Percentiles rank a stretch among this genome's conserved stretches.
phyloP scores from a whole-genome alignment of 2,888 invertebrate genomes.

The Prosopocoilus inquinatus region DNA sequence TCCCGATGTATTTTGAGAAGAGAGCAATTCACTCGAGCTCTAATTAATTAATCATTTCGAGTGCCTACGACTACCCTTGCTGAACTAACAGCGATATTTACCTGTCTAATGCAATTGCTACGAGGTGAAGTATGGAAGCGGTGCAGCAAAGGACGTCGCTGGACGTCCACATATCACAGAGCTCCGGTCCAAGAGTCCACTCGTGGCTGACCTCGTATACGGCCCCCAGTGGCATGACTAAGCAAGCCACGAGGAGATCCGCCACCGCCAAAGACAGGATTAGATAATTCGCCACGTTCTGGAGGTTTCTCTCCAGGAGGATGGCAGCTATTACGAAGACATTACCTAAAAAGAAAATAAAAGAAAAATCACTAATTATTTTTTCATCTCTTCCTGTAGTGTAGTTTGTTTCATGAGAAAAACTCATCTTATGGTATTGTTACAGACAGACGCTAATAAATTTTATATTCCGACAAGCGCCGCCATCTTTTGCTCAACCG shows the following conservation, averaged over 20 bases:
- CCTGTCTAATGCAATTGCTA: constrained; percentile 81
- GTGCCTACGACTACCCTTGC: no score
- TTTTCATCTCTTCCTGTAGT: no score
- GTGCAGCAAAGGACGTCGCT: constrained; percentile 91
- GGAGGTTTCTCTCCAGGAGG: constrained; percentile 79
- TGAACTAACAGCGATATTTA: constrained; percentile 41
- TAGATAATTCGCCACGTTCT: constrained; percentile 87
- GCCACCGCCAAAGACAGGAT: constrained; percentile 89
- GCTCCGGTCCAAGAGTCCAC: constrained; percentile 82
- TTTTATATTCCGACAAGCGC: no score
- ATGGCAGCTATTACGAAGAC: constrained; percentile 94
- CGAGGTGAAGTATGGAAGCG: constrained; percentile 76
- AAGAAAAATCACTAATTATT: neutral
- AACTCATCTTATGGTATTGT: no score
- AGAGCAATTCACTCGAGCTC: no score
- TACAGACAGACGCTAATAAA: no score
- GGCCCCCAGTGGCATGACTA: constrained; percentile 75
- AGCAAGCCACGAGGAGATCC: constrained; percentile 83
- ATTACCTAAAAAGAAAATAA: constrained; percentile 65
- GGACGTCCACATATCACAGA: constrained; percentile 94
- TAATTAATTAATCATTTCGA: no score
- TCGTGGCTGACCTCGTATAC: constrained; percentile 70
- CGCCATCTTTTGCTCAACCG: no score
- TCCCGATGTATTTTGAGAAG: no score
- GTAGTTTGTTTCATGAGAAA: no score